These are phyloP conservation scores for Sebastes fasciatus DNA, from an alignment of 2,113 vertebrate genomes.

Conservation along the genomic window DNA sequence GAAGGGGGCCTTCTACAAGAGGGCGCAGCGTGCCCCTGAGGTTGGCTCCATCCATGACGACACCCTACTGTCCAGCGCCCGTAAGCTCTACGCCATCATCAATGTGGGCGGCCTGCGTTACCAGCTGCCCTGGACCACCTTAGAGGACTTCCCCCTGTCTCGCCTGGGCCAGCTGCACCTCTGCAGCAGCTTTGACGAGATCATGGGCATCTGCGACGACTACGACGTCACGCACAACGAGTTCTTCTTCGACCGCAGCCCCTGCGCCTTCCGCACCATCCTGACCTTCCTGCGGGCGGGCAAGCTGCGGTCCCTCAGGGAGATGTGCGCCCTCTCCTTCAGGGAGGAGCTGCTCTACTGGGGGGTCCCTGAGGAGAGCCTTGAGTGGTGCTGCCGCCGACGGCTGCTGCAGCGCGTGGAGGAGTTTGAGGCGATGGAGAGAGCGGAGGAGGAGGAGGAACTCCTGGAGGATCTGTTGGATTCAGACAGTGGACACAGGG, in stretches of 20 bases:
- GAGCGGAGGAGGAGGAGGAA: conserved; percentile 88
- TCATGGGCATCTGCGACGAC: conserved; percentile 95
- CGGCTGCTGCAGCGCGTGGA: conserved; percentile 94
- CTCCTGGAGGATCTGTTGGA: conserved; percentile 81
- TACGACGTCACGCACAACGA: conserved; percentile 95
- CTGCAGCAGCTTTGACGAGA: conserved; percentile 96
- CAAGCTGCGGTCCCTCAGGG: conserved; percentile 92
- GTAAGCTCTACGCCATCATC: conserved; percentile 92
- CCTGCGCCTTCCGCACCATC: conserved; percentile 95
- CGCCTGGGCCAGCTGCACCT: conserved; percentile 93
- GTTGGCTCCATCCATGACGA: conserved; percentile 69
- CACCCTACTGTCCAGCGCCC: conserved; percentile 80
- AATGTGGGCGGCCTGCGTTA: conserved; percentile 97
- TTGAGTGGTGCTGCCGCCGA: conserved; percentile 96
- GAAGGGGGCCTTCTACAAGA: conserved; percentile 94
- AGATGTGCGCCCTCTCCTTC: conserved; percentile 97
- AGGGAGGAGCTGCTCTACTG: conserved; percentile 97
- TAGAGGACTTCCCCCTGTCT: conserved; percentile 95
- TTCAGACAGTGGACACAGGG: conserved; percentile 81
- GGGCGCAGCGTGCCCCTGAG: conserved; percentile 86
- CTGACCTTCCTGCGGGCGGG: conserved; percentile 95
- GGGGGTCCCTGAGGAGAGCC: conserved; percentile 94
- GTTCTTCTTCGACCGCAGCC: conserved; percentile 98
- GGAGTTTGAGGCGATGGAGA: conserved; percentile 92
- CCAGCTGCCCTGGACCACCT: conserved; percentile 95